Evolutionary conservation across 2,888 invertebrate genomes (phyloP), one percentile per base, ranked within the genome.

Genomic region (Aporophyla lueneburgensis): DNA sequence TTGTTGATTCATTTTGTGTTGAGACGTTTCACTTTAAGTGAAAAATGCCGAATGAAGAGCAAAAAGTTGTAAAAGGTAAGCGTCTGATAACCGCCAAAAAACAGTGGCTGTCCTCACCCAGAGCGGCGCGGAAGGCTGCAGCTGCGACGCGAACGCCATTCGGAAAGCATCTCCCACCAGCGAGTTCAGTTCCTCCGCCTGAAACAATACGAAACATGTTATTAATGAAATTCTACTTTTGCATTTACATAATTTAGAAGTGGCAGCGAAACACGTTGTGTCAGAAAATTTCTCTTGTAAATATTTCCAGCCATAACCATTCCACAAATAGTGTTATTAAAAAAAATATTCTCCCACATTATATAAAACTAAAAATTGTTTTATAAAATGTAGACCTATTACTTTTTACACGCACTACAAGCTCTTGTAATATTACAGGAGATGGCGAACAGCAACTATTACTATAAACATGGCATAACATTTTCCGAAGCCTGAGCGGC

Each of bases 141-240:
- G 97, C 96, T 98, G 98, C 93, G 98, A 98, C 92, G 98, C 98
- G 97, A 98, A 98, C 93, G 99, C 98, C 98, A 98, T 98, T 94
- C 98, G 98, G 97, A 99, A 98, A 93, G 98, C 98, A 98, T 98
- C 98, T 96, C 98, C 98, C 91, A 98, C 98, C 90, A 98, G 97
- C 89, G 98, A 97, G 96, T 98, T 98, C 93, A 98, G 95, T 96
- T 98, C 98, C 95, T 98, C 98, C 91, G 98, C 98, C 98, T 98
- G 97, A 5, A 93, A 96, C 86, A 93, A 93, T 56, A 58, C 33
- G 70, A 16, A 70, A 1, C n/a, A 40, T n/a, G 24, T 7, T 46
- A 56, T 27, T 33, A 46, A 54, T 27, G 33, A 33, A 33, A 33
- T 2, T 33, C 33, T n/a, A 19, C 19, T 6, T 33, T n/a, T 9